Conservation (phyloP, 1,140 invertebrate genomes). For the Anoplophora glabripennis region DNA sequence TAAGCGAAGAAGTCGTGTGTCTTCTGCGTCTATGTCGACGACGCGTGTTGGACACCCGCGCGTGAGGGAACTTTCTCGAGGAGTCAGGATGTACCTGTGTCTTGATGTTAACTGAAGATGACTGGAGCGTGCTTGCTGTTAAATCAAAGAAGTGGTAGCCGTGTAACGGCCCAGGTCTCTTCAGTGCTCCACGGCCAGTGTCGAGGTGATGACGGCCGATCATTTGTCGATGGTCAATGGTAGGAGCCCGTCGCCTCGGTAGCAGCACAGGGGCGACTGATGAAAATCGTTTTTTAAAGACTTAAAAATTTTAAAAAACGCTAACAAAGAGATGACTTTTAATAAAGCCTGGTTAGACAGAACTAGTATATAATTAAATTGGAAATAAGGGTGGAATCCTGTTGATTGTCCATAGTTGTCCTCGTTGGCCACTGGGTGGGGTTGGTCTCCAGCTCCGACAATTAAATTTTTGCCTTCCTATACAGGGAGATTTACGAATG, state of each 20-base stretch:
- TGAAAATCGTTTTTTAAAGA: too few relatives aligned
- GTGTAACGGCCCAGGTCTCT: slow-evolving; percentile 12
- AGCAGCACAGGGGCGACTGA: too few relatives aligned
- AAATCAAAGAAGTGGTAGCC: slow-evolving; percentile 38
- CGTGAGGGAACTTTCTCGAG: slow-evolving; percentile 9
- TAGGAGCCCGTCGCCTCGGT: not conserved
- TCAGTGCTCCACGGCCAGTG: slow-evolving; percentile 26
- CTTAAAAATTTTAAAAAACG: too few relatives aligned
- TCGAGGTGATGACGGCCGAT: slow-evolving; percentile 27
- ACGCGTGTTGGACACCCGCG: slow-evolving; percentile 7
- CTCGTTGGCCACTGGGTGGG: too few relatives aligned
- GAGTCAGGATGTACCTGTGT: slow-evolving; percentile 12
- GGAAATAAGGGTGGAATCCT: too few relatives aligned
- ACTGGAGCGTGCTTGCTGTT: slow-evolving; percentile 22
- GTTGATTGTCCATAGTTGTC: too few relatives aligned
- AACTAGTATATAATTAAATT: too few relatives aligned
- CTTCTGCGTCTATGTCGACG: slow-evolving; percentile 12
- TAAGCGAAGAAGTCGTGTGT: slow-evolving; percentile 11
- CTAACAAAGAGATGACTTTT: too few relatives aligned
- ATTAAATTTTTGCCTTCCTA: too few relatives aligned
- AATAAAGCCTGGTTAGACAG: too few relatives aligned
- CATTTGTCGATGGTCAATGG: slow-evolving; percentile 16
- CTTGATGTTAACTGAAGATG: slow-evolving; percentile 30
- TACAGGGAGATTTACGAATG: too few relatives aligned
- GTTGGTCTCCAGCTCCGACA: too few relatives aligned